A percentile compares a stretch with the other conserved stretches of the same genome.
Conservation (phyloP, 2,113 vertebrate genomes). For the Centrocercus urophasianus region DNA sequence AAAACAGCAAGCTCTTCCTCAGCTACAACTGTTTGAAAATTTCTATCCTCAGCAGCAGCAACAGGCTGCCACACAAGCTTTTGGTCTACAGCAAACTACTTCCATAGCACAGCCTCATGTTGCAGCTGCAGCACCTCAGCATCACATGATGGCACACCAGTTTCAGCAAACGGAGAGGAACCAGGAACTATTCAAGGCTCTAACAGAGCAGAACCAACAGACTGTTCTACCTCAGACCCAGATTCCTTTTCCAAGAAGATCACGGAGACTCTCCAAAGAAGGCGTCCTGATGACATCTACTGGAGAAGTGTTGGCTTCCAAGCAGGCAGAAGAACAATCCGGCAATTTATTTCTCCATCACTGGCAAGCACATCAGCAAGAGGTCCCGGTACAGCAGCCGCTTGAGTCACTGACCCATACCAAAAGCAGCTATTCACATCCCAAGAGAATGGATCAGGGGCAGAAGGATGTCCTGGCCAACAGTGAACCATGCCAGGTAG, state of each 20-base stretch:
- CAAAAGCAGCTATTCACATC: conserved; percentile 48
- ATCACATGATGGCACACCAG: conserved; percentile 79
- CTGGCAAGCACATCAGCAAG: conserved; percentile 77
- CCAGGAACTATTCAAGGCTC: conserved; percentile 79
- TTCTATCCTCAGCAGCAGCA: conserved; percentile 85
- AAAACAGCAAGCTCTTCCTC: conserved; percentile 79
- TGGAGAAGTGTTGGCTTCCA: conserved; percentile 72
- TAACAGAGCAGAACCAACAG: conserved; percentile 82
- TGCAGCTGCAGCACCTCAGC: conserved; percentile 80
- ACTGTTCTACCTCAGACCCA: conserved; percentile 82
- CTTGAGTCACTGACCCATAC: conserved; percentile 62
- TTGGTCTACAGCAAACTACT: conserved; percentile 66
- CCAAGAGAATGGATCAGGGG: conserved; percentile 36
- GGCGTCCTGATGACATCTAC: conserved; percentile 80
- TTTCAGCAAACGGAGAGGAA: conserved; percentile 82
- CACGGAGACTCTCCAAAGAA: conserved; percentile 93
- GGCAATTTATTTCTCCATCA: conserved; percentile 78
- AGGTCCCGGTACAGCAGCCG: conserved; percentile 67
- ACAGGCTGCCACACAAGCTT: conserved; percentile 74
- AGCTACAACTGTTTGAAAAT: conserved; percentile 85
- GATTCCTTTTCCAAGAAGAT: conserved; percentile 88
- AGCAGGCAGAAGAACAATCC: conserved; percentile 75
- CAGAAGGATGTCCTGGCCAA: conserved; percentile 61
- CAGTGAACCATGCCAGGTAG: conserved; percentile 65
- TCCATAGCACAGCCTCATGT: conserved; percentile 79